Evolutionary conservation across 2,113 vertebrate genomes (phyloP).

Genomic region (Macquaria ambigua): DNA sequence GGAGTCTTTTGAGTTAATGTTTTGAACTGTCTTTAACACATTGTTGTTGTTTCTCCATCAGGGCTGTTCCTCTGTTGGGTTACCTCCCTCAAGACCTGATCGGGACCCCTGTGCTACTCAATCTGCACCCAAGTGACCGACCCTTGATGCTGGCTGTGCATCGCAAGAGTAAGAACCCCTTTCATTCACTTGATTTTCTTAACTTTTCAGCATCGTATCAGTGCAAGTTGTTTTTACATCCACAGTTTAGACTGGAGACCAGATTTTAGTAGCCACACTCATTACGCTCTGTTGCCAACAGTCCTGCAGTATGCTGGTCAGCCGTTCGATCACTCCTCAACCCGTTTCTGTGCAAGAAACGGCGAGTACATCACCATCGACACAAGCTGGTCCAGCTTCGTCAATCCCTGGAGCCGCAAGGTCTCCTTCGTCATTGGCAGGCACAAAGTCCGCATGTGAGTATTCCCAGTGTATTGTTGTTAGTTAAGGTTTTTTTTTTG

Average conservation of each 20-base stretch:
- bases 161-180: conserved; percentile 89
- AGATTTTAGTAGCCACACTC: not conserved
- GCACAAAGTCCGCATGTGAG: conserved; percentile 98
- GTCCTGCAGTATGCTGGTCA: conserved; percentile 93
- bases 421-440: conserved; percentile 97
- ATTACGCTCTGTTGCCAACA: conserved; percentile 57
- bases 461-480: conserved; percentile 24
- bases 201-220: not conserved
- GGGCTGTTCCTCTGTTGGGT: conserved; percentile 94
- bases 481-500: not conserved
- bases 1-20: not conserved
- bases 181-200: not conserved
- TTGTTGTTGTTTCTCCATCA: conserved; percentile 60
- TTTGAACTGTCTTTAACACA: not conserved
- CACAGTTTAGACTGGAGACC: not conserved
- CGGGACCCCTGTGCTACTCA: conserved; percentile 90
- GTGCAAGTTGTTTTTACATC: not conserved
- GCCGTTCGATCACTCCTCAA: conserved; percentile 94
- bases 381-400: conserved; percentile 98
- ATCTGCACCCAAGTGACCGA: conserved; percentile 93
- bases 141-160: conserved; percentile 94
- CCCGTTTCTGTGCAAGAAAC: conserved; percentile 92
- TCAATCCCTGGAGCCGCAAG: conserved; percentile 98
- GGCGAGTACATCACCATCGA: conserved; percentile 96
- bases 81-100: conserved; percentile 97